Evolutionary conservation across 2,113 vertebrate species (phyloP).

Genomic region (Pelobates fuscus): DNA sequence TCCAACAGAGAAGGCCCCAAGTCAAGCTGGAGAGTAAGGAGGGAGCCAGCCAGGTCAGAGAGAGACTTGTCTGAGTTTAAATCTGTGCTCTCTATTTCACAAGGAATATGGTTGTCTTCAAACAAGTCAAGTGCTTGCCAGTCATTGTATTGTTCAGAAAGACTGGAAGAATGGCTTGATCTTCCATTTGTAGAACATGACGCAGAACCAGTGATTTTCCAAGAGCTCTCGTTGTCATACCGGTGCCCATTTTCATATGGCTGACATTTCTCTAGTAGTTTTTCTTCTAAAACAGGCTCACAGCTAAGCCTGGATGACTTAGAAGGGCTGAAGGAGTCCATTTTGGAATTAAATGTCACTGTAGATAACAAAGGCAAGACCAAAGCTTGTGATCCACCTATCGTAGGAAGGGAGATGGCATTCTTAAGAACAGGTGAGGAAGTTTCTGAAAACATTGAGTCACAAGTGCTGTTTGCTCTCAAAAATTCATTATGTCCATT

Average conservation of each 20-base stretch:
- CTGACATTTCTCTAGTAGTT: slow-evolving; percentile 68
- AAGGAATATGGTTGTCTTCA: slow-evolving; percentile 75
- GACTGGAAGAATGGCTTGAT: slow-evolving; percentile 75
- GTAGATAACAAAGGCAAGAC: slow-evolving; percentile 84
- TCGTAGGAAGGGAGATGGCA: slow-evolving; percentile 94
- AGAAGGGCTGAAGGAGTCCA: slow-evolving; percentile 76
- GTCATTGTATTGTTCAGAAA: slow-evolving; percentile 77
- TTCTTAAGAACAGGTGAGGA: slow-evolving; percentile 97
- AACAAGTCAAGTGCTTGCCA: slow-evolving; percentile 85
- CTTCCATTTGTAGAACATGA: slow-evolving; percentile 73
- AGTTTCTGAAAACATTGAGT: slow-evolving; percentile 85
- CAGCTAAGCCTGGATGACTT: slow-evolving; percentile 72
- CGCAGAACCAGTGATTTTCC: slow-evolving; percentile 69
- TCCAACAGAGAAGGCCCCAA: slow-evolving; percentile 96
- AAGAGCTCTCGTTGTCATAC: slow-evolving; percentile 68
- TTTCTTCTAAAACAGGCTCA: slow-evolving; percentile 74
- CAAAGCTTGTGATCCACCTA: slow-evolving; percentile 92
- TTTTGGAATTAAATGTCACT: slow-evolving; percentile 77
- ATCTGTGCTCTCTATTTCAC: slow-evolving; percentile 79
- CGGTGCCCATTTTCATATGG: slow-evolving; percentile 69
- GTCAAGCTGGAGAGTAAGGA: slow-evolving; percentile 93
- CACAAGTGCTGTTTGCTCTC: slow-evolving; percentile 91
- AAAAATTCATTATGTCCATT: slow-evolving; percentile 81
- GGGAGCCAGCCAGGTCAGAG: slow-evolving; percentile 82
- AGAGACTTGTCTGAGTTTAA: slow-evolving; percentile 83